Percentiles rank a stretch among this genome's conserved stretches.
Conservation (phyloP, 2,113 vertebrate genomes). For the Cnemophilus loriae region DNA sequence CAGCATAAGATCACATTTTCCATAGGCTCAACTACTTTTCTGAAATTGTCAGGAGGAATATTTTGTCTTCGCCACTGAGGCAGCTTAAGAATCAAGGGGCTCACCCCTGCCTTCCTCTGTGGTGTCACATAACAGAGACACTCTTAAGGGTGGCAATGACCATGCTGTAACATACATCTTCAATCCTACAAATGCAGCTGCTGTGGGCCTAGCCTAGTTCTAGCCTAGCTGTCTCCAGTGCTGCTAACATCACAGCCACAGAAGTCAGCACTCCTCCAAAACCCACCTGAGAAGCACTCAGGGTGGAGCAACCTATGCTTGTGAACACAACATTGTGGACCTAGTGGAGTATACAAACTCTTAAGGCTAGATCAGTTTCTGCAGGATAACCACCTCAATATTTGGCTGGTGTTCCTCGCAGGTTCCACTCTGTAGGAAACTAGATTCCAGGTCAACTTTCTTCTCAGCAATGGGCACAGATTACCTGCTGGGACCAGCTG, state of each 20-base stretch:
- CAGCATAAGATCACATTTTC: not conserved
- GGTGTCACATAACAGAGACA: not conserved
- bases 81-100: not conserved
- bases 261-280: not conserved
- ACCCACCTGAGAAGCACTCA: not conserved
- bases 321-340: not conserved
- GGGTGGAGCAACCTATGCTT: not conserved
- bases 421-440: not conserved
- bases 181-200: not conserved
- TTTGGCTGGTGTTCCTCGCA: not conserved
- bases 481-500: not conserved
- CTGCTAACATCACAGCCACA: not conserved
- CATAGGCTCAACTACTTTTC: not conserved
- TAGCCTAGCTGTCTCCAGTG: not conserved
- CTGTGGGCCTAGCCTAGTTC: not conserved
- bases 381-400: not conserved
- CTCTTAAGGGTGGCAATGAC: not conserved
- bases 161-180: not conserved
- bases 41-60: not conserved
- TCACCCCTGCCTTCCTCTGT: not conserved
- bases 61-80: not conserved
- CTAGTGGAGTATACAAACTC: not conserved
- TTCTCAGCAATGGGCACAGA: not conserved
- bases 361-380: not conserved
- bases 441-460: not conserved